phyloP scores from a whole-genome alignment of 2,113 vertebrate species.

The Bufo bufo region DNA sequence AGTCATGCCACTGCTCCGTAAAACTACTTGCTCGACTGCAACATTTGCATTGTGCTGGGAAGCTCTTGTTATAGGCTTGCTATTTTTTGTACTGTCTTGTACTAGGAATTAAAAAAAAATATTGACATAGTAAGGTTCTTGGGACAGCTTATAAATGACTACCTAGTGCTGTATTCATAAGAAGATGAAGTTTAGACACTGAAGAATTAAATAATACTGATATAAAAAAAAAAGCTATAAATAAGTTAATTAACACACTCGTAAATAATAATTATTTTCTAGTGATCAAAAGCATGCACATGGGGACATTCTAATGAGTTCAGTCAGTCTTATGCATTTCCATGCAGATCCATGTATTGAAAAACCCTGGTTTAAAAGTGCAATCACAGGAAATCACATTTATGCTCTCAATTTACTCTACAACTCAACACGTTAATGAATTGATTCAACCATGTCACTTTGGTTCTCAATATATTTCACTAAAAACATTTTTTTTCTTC shows the following conservation, averaged over 20 bases:
- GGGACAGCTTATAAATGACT: background rate
- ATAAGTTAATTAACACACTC: background rate
- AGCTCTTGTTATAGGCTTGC: too few species aligned
- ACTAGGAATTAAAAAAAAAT: background rate
- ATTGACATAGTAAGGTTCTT: background rate
- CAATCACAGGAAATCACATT: slow-evolving; percentile 19
- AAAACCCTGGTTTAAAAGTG: background rate
- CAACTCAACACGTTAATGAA: background rate
- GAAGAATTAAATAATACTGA: background rate
- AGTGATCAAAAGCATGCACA: slow-evolving; percentile 30
- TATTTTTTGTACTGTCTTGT: too few species aligned
- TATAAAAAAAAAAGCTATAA: background rate
- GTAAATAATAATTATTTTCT: background rate
- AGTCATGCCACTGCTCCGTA: too few species aligned
- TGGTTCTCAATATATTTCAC: too few species aligned
- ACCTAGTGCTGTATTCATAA: background rate
- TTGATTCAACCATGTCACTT: background rate
- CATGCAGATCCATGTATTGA: slow-evolving; percentile 11
- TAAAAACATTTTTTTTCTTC: too few species aligned
- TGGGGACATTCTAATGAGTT: slow-evolving; percentile 25
- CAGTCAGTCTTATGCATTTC: slow-evolving; percentile 39
- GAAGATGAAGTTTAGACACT: background rate
- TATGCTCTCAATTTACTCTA: background rate
- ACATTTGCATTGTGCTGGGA: too few species aligned
- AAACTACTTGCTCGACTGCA: too few species aligned